Percentiles rank a stretch among this genome's conserved stretches.
phyloP scores from a whole-genome alignment of 2,113 vertebrate genomes.

The Eudyptes chrysolophus region DNA sequence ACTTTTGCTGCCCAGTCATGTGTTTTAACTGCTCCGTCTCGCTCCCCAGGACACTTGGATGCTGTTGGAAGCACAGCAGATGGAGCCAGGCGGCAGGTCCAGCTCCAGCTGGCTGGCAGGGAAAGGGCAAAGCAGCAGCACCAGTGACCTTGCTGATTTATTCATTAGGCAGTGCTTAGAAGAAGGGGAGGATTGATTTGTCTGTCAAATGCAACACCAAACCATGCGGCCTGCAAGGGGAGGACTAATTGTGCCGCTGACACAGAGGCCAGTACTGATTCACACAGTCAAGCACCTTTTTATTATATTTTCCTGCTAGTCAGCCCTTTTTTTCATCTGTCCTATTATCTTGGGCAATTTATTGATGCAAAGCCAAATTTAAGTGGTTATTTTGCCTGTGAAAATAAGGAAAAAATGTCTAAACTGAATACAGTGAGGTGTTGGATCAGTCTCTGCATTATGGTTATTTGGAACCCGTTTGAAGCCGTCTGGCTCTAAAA shows the following conservation, averaged over 20 bases:
- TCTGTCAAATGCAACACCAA: conserved; percentile 62
- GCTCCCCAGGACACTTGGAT: not conserved
- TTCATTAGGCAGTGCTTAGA: conserved; percentile 61
- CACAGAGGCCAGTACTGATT: conserved; percentile 27
- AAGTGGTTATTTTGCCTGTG: conserved; percentile 20
- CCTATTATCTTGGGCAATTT: conserved; percentile 24
- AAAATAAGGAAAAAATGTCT: not conserved
- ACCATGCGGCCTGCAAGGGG: conserved; percentile 21
- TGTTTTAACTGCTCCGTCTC: not conserved
- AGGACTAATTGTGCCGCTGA: conserved; percentile 54
- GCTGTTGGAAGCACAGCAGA: not conserved
- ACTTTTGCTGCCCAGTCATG: not conserved
- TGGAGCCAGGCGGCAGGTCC: conserved; percentile 33
- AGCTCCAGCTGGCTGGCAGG: conserved; percentile 12
- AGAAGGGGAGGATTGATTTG: conserved; percentile 67
- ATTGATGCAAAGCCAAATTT: conserved; percentile 39
- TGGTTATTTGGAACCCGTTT: not conserved
- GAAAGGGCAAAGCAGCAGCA: conserved; percentile 32
- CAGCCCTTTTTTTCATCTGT: conserved; percentile 31
- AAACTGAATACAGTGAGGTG: not conserved
- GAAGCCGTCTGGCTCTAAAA: not conserved
- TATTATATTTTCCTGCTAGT: conserved; percentile 49
- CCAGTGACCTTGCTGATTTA: conserved; percentile 67
- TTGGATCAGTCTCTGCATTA: not conserved
- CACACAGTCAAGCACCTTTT: conserved; percentile 56